Evolutionary conservation across 2,797 vertebrate genomes (phyloP).

Genomic region (Epinephelus awoara): DNA sequence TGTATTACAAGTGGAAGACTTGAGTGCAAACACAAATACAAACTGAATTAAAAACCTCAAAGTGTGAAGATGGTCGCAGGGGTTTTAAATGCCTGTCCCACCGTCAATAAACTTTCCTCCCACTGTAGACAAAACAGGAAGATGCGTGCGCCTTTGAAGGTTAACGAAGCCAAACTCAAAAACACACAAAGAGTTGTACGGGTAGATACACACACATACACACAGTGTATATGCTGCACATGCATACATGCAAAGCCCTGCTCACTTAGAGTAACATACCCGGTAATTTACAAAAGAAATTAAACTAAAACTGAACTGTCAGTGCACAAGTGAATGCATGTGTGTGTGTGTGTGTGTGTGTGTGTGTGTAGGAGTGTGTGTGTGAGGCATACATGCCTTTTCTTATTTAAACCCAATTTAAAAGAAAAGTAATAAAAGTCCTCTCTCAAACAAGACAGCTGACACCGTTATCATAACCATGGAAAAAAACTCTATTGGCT

Average conservation of each 20-base stretch:
- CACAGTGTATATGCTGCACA: neutral
- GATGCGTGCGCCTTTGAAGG: constrained; percentile 54
- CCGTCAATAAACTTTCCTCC: constrained; percentile 25
- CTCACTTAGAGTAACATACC: neutral
- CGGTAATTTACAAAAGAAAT: constrained; percentile 18
- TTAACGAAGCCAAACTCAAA: constrained; percentile 11
- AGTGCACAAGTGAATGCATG: too few species aligned
- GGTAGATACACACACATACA: neutral
- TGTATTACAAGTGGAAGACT: neutral
- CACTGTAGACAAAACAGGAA: constrained; percentile 69
- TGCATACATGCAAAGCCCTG: neutral
- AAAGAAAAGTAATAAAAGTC: constrained; percentile 49
- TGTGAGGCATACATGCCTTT: neutral
- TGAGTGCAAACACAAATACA: neutral
- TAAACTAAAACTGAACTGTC: neutral
- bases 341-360: constrained; percentile 10
- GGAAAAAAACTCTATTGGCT: constrained; percentile 35
- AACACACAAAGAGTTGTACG: constrained; percentile 2
- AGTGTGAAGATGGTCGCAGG: neutral
- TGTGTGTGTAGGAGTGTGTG: neutral
- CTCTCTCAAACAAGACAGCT: constrained; percentile 22
- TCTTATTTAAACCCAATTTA: constrained; percentile 30
- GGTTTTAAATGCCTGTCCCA: constrained; percentile 12
- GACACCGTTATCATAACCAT: constrained; percentile 46
- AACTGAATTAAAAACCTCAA: constrained; percentile 1